Base-by-base conservation (phyloP, 2,888 invertebrate species). In the Callyntrura guangdongensis region DNA sequence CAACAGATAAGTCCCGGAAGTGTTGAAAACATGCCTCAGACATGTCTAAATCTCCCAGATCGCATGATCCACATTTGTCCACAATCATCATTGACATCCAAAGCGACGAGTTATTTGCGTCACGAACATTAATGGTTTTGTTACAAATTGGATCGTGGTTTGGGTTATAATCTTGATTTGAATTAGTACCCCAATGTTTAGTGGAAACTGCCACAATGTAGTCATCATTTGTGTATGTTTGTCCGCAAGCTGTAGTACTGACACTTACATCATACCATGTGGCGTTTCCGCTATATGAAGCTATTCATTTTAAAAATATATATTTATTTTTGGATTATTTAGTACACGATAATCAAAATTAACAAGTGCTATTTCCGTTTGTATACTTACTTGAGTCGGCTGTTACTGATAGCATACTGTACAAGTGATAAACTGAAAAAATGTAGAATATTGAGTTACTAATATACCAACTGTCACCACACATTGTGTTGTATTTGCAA, bases 191-290 rank as follows among this genome's bases (percentile, higher is more conserved):
- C 87, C 87, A 91, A 14, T 47, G 47, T 0, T 17, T 17, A 3
- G n/a, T 47, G 17, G 67, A 82, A 64, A 87, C 56, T 0, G 91
- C 91, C n/a, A 87, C 91, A 12, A 91, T 77, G 20, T 56, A 11
- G 14, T 87, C 91, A 12, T 45, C 64, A 49, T 77, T 45, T 0
- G 11, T 77, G 49, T 77, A 84, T 2, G 47, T 12, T 25, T 47
- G 14, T 20, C 91, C 91, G 69, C 91, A 91, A 8, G 91, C 87
- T 0, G 91, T 84, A 49, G n/a, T n/a, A n/a, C n/a, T n/a, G n/a
- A n/a, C n/a, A 1, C 86, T 79, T 11, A 56, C 64, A 67, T 87
- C 27, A 56, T 84, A 91, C 53, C 77, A 91, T 4, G 91, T 91
- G 0, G 87, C 91, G 69, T 83, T 82, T 49, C 91, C 91, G 12